Evolutionary conservation across 2,888 invertebrate genomes (phyloP).

Genomic region (Agrenia bidenticulata): DNA sequence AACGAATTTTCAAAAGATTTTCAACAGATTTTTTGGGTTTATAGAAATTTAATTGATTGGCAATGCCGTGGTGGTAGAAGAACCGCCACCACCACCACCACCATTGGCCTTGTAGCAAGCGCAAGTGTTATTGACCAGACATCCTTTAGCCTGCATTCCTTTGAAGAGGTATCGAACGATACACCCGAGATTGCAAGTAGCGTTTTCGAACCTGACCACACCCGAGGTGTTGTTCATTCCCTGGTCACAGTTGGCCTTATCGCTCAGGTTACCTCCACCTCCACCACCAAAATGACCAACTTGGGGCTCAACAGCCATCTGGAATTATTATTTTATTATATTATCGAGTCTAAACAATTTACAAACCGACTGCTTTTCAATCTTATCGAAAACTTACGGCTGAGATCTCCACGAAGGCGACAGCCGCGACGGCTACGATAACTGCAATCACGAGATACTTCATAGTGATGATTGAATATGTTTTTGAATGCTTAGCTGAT

Average conservation of each 20-base stretch:
- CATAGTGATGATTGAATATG: background rate
- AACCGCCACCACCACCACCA: no score
- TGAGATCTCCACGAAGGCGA: background rate
- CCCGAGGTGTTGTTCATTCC: background rate
- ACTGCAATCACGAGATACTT: constrained; percentile 2
- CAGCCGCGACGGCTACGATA: background rate
- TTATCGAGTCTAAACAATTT: no score
- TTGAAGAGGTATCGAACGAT: background rate
- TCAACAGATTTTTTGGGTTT: no score
- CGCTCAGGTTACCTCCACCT: background rate
- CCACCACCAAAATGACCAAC: background rate
- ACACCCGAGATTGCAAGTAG: constrained; percentile 2
- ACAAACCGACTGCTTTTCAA: no score
- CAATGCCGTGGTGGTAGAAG: no score
- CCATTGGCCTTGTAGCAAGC: background rate
- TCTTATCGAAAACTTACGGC: constrained; percentile 9
- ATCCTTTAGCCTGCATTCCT: background rate
- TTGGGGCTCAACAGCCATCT: background rate
- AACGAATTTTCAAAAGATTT: no score
- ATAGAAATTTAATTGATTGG: no score
- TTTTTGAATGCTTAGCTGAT: background rate
- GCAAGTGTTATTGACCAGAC: background rate
- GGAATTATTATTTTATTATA: no score
- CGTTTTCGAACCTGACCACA: background rate
- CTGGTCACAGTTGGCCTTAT: background rate